These are phyloP conservation scores for Myotis pilosus DNA, from an alignment of 2,797 vertebrate species.

Conservation along the genomic window DNA sequence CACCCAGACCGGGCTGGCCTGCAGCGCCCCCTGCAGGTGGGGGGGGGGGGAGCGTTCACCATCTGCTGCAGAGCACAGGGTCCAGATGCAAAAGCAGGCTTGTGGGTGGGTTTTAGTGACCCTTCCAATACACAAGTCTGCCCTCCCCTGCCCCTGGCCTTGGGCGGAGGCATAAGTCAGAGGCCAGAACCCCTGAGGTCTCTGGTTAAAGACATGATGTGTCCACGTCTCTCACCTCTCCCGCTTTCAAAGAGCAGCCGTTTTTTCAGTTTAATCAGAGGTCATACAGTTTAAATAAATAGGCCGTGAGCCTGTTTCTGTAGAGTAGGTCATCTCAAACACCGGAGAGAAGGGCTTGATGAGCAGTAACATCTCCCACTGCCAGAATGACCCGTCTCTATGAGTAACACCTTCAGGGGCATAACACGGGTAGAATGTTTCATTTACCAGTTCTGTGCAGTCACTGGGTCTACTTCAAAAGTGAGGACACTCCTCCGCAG, in stretches of 20 bases:
- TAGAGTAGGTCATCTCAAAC: neutral
- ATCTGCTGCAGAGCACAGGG: neutral
- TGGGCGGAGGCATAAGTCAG: neutral
- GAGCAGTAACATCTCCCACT: neutral
- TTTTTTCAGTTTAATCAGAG: neutral
- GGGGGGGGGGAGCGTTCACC: neutral
- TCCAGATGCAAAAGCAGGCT: neutral
- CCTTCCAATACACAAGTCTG: neutral
- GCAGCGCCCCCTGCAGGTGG: neutral
- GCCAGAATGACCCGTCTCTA: neutral
- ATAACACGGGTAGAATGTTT: neutral
- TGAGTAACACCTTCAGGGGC: neutral
- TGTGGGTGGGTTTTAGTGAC: neutral
- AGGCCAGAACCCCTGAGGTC: neutral
- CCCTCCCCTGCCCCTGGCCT: neutral
- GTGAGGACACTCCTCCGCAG: neutral
- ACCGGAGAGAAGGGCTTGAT: neutral
- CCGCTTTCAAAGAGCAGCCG: neutral
- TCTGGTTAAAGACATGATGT: neutral
- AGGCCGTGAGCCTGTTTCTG: neutral
- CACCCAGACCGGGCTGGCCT: neutral
- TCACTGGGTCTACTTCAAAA: constrained; percentile 15
- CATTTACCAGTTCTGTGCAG: constrained; percentile 15
- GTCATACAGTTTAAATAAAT: neutral
- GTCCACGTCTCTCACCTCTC: neutral